Base-by-base conservation (phyloP, 1,140 invertebrate genomes). In the Schlechtendalia chinensis region DNA sequence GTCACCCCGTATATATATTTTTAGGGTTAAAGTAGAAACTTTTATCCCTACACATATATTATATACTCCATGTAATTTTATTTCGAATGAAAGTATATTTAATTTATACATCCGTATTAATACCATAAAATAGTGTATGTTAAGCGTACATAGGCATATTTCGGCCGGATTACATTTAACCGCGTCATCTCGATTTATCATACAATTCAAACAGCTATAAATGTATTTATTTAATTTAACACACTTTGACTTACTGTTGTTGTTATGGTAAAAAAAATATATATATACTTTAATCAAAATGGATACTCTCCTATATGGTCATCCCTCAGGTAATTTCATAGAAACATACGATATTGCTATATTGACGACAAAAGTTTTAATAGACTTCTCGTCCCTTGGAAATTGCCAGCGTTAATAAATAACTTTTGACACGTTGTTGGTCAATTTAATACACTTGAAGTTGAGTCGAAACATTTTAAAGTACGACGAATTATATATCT, bases 381-480 rank as follows among this genome's bases (percentile, higher is more conserved):
- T 72, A 72, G 47, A 72, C 50, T 72, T 54, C 50, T 72, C 10
- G 50, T 72, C 47, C 24, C 50, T 32, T 54, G 69, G 69, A 72
- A 72, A 72, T 72, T 72, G 69, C 17, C 27, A n/a, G 24, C 10
- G 27, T 54, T 71, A 11, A 71, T 32, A 39, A 3, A 8, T 8
- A 54, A 72, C 50, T 72, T 72, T 29, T 29, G 50, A 12, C 4
- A 10, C 4, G 17, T n/a, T 29, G 17, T 17, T 29, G 50, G 53
- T 54, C 69, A 54, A 72, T 54, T 72, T 29, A 67, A 14, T 24
- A 29, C 24, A 11, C 50, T 32, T n/a, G 24, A 10, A 72, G 47
- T 29, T 32, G 29, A 4, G 8, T 72, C 53, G 47, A 29, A 72
- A 19, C 50, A 16, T 72, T 72, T 72, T 29, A 53, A 69, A 24